phyloP scores from a whole-genome alignment of 2,888 invertebrate genomes.

The Phortica magna region DNA sequence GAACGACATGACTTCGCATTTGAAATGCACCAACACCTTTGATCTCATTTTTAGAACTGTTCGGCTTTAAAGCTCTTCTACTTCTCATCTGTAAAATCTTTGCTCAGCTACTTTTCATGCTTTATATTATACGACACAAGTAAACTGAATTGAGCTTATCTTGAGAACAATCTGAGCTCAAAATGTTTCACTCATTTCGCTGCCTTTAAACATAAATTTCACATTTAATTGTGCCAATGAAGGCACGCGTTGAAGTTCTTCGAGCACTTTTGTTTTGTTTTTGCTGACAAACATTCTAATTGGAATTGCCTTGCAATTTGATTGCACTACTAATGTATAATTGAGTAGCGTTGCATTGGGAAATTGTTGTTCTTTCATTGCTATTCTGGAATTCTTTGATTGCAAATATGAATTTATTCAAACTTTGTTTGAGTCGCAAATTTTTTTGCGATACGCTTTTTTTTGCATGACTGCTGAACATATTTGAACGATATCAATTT shows the following conservation, averaged over 20 bases:
- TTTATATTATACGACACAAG: not conserved
- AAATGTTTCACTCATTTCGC: not conserved
- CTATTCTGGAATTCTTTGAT: constrained; percentile 27
- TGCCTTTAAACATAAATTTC: not conserved
- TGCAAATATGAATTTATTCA: constrained; percentile 29
- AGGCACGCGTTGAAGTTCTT: not conserved
- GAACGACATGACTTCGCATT: too few species aligned
- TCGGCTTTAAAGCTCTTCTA: too few species aligned
- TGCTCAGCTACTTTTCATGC: too few species aligned
- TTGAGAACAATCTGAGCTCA: not conserved
- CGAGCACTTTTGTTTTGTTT: not conserved
- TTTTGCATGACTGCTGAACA: constrained; percentile 12
- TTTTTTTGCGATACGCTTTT: not conserved
- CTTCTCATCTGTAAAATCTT: too few species aligned
- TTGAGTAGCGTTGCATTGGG: not conserved
- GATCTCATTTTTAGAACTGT: too few species aligned
- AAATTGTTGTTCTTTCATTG: not conserved
- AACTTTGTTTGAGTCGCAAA: not conserved
- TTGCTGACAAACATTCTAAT: not conserved
- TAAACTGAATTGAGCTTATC: not conserved
- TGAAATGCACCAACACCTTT: too few species aligned
- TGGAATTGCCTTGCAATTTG: not conserved
- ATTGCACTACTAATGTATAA: not conserved
- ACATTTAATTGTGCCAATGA: not conserved
- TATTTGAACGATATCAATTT: constrained; percentile 58